Evolutionary conservation across 2,888 invertebrate species (phyloP).

Genomic region (Eristalinus aeneus): DNA sequence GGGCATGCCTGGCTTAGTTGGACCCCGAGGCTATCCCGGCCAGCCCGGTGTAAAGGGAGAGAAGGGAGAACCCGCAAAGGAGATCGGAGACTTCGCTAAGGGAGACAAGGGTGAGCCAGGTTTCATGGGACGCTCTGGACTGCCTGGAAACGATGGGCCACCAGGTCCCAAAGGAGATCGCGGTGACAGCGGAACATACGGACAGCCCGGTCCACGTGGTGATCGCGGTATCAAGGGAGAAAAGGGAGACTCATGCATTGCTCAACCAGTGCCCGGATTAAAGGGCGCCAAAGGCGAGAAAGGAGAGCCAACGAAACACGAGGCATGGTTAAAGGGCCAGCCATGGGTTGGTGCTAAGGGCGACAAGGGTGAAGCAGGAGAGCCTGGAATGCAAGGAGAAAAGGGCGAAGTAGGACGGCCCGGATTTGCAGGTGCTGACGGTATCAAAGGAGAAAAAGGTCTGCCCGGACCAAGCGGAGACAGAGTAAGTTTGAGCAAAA

Average conservation of each 20-base stretch:
- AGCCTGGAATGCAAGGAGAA: slow-evolving; percentile 82
- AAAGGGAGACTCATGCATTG: slow-evolving; percentile 84
- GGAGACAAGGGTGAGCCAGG: slow-evolving; percentile 92
- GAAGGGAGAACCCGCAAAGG: slow-evolving; percentile 89
- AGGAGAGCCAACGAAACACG: slow-evolving; percentile 79
- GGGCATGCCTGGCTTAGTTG: slow-evolving; percentile 87
- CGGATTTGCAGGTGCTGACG: slow-evolving; percentile 82
- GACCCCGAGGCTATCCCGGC: slow-evolving; percentile 87
- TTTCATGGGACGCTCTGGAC: slow-evolving; percentile 78
- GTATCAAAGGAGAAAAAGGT: slow-evolving; percentile 85
- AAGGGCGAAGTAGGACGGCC: slow-evolving; percentile 82
- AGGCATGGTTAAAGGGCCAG: slow-evolving; percentile 62
- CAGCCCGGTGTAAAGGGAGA: slow-evolving; percentile 82
- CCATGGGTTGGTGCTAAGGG: slow-evolving; percentile 76
- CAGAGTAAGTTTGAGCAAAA: slow-evolving; percentile 83
- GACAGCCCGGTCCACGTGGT: slow-evolving; percentile 88
- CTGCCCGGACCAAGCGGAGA: slow-evolving; percentile 87
- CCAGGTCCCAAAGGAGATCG: slow-evolving; percentile 90
- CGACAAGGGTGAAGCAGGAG: slow-evolving; percentile 81
- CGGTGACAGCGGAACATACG: slow-evolving; percentile 78
- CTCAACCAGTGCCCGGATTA: slow-evolving; percentile 81
- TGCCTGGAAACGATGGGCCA: slow-evolving; percentile 77
- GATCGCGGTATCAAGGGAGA: slow-evolving; percentile 86
- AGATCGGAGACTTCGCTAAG: slow-evolving; percentile 83
- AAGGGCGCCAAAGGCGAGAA: slow-evolving; percentile 85